Percentiles rank a stretch among this genome's conserved stretches.
phyloP scores from a whole-genome alignment of 2,113 vertebrate genomes.

The Labeo catla region DNA sequence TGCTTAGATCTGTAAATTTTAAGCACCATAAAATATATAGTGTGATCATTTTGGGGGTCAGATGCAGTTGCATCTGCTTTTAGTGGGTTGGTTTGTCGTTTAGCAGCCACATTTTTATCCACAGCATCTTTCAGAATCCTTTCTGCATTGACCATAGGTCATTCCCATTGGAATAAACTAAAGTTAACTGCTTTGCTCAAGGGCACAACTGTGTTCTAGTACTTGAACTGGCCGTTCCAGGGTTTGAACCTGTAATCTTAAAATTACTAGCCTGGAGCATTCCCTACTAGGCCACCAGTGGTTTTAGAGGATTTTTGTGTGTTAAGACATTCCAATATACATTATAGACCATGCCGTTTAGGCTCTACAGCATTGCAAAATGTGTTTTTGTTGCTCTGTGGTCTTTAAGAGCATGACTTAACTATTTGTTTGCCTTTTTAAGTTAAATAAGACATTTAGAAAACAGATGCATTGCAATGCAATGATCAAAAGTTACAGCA shows the following conservation, averaged over 20 bases:
- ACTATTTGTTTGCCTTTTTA: neutral
- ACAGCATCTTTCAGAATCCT: neutral
- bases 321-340: neutral
- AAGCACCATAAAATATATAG: neutral
- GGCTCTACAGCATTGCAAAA: neutral
- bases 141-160: neutral
- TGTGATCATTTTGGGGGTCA: neutral
- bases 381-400: neutral
- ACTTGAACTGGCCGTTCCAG: neutral
- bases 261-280: neutral
- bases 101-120: neutral
- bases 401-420: neutral
- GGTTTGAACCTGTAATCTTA: constrained; percentile 15
- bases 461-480: neutral
- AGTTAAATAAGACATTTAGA: neutral
- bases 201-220: constrained; percentile 11
- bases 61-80: neutral
- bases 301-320: neutral
- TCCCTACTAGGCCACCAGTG: neutral
- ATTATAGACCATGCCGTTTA: neutral
- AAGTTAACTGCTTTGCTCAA: neutral
- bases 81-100: neutral
- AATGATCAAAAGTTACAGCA: neutral
- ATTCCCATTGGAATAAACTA: neutral
- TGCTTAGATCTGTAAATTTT: neutral